Evolutionary conservation across 2,113 vertebrate genomes (phyloP).

Genomic region (Malaclemys terrapin): DNA sequence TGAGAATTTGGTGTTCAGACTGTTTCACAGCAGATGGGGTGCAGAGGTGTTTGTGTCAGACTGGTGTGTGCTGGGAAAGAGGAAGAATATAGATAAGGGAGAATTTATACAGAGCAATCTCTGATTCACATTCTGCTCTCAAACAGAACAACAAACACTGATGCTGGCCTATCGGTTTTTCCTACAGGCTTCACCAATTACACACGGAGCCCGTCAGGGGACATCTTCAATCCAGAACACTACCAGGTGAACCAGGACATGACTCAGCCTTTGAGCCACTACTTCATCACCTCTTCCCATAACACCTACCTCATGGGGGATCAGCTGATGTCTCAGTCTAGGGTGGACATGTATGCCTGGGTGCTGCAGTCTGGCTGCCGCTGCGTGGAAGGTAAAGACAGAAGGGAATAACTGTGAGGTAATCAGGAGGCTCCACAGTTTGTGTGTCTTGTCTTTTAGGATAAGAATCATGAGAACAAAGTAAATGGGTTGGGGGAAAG

Average conservation of each 20-base stretch:
- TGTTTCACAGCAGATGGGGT: not conserved
- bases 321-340: conserved; percentile 98
- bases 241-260: conserved; percentile 93
- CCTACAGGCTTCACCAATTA: conserved; percentile 94
- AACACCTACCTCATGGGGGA: conserved; percentile 99
- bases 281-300: conserved; percentile 97
- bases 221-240: conserved; percentile 95
- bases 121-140: not conserved
- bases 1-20: not conserved
- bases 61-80: not conserved
- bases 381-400: conserved; percentile 92
- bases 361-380: conserved; percentile 97
- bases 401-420: not conserved
- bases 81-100: not conserved
- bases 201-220: conserved; percentile 92
- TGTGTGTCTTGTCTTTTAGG: not conserved
- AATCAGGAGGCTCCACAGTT: rapidly evolving
- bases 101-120: not conserved
- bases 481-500: not conserved
- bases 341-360: conserved; percentile 98
- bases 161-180: not conserved
- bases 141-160: no score
- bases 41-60: not conserved
- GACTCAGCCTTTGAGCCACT: conserved; percentile 91
- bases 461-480: not conserved